Base-by-base conservation (phyloP, 2,888 invertebrate species). In the Acleris emargana region DNA sequence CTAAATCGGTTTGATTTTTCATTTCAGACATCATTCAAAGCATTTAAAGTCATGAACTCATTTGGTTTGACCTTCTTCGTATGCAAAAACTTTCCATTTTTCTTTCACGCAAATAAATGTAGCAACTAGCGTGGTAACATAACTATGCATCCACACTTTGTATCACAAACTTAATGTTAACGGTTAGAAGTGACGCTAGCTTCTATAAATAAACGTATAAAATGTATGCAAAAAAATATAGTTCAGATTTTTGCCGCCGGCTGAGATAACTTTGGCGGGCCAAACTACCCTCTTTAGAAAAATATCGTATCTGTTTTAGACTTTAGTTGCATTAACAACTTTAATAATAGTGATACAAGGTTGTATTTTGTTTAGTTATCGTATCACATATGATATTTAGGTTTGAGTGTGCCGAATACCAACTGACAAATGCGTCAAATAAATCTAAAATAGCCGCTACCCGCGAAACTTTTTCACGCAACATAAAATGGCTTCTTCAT, bases 361-460 rank as follows among this genome's bases (percentile, higher is more conserved):
- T 38, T 38, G 38, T 38, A 4, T 38, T 38, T 38, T 3, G 38
- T 38, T 38, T 1, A 38, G 38, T 38, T 13, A 11, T 4, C 9
- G 4, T 4, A 3, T 11, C 13, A 11, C 13, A 38, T 38, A 38
- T 13, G 38, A 11, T 38, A 13, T 38, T 38, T 1, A 38, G 4
- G 13, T 13, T 38, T 5, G 38, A 13, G 13, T 13, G 38, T 11
- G 38, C 4, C 38, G 38, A 38, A 38, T 45, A 17, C 58, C 58
- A 42, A 72, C 79, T 87, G 86, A 89, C 86, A 86, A 89, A 89
- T 89, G 83, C 77, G 73, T 68, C 71, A 70, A 76, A 86, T 89
- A 84, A 84, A 89, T 89, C 88, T 13, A 86, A 78, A 84, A 80
- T 76, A 77, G 75, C 76, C 59, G 58, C 58, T 67, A 72, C 81